Base-by-base conservation (phyloP, 2,797 vertebrate species). In the Valencia hispanica region DNA sequence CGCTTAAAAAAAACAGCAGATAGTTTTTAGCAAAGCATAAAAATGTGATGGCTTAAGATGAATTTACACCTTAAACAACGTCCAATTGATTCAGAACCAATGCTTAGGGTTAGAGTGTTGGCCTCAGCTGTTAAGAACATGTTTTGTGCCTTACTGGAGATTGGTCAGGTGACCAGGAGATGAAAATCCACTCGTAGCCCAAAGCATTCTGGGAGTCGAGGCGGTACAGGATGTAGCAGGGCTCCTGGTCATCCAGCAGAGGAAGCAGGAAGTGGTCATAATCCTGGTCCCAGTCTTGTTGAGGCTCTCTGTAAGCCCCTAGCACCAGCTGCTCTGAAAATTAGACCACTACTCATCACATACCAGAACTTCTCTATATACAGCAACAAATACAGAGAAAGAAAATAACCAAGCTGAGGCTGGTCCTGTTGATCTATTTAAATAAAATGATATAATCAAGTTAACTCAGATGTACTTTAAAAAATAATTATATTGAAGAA, bases 91-190 rank as follows among this genome's bases (percentile, higher is more conserved):
- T 45, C 51, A 70, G 36, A 32, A 55, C 0, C 14, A 6, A 2
- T 65, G 5, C 48, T 74, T 5, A 50, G 47, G 39, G 22, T 25
- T 14, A 6, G 0, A 11, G 34, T 25, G 34, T 34, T 32, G 18
- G 34, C 61, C 10, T 22, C 25, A 43, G 6, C 22, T 32, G 2
- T 45, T 18, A 69, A 11, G 57, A 63, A 39, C 8, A 53, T 10
- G 10, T 34, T 27, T 3, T 32, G 5, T 0, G 4, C 57, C 94
- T 73, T 95, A 99, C 98, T 11, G 98, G 97, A 82, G 98, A 99
- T 86, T 96, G 97, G 87, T 99, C 98, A 1, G 98, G 98, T 43
- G 98, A 99, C 98, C 98, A 99, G 48, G 98, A 98, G 63, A 99
- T 95, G 93, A 99, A 99, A 89, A 99, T 93, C 98, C 98, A 99